These are phyloP conservation scores for Tauraco erythrolophus DNA, from an alignment of 2,113 vertebrate genomes.

Conservation along the genomic window DNA sequence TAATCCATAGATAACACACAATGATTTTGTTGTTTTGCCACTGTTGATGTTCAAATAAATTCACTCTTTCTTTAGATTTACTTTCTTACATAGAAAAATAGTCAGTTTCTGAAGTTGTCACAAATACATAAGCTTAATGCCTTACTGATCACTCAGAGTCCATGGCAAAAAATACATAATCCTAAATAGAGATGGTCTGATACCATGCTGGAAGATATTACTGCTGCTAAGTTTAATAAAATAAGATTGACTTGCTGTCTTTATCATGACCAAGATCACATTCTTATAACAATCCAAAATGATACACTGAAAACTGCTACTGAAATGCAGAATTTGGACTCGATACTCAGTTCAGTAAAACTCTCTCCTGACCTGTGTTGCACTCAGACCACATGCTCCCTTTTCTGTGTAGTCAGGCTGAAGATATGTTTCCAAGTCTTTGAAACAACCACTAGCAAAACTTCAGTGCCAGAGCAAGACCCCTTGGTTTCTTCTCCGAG, in stretches of 20 bases:
- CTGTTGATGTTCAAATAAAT: slow-evolving; percentile 8
- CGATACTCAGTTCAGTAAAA: background rate
- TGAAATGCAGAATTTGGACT: background rate
- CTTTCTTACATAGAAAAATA: slow-evolving; percentile 15
- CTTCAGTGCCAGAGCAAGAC: background rate
- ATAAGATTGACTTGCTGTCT: slow-evolving; percentile 69
- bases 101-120: slow-evolving; percentile 35
- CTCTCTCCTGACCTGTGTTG: background rate
- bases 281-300: slow-evolving; percentile 66
- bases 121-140: slow-evolving; percentile 24
- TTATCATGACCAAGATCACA: slow-evolving; percentile 71
- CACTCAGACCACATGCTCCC: background rate
- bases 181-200: slow-evolving; percentile 75
- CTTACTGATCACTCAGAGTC: slow-evolving; percentile 45
- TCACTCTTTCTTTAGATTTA: background rate
- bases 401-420: background rate
- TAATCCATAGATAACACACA: background rate
- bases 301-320: slow-evolving; percentile 20
- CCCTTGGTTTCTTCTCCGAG: background rate
- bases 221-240: slow-evolving; percentile 77
- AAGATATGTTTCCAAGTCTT: background rate
- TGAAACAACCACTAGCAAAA: background rate
- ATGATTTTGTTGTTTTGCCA: background rate
- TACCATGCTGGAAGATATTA: slow-evolving; percentile 63
- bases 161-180: slow-evolving; percentile 56